Evolutionary conservation across 2,113 vertebrate genomes (phyloP).

Genomic region (Tauraco erythrolophus): DNA sequence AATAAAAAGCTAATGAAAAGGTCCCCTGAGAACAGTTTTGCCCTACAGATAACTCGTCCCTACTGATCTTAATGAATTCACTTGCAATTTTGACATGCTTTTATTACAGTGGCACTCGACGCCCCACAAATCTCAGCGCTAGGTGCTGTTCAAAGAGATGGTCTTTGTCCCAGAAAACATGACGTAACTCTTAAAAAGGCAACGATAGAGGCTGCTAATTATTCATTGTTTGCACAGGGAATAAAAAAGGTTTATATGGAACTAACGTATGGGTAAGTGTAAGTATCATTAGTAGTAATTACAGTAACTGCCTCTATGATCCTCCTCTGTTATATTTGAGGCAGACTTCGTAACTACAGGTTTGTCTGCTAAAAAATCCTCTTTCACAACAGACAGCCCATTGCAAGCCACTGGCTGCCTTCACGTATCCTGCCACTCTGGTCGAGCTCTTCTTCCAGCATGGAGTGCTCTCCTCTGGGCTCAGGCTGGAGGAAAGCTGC

Average conservation of each 20-base stretch:
- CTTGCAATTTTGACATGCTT: background rate
- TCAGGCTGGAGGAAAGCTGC: rapidly evolving
- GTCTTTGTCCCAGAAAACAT: background rate
- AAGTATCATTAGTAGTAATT: slow-evolving; percentile 38
- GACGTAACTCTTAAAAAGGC: background rate
- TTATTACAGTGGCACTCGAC: background rate
- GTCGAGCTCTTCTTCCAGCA: background rate
- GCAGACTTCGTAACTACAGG: slow-evolving; percentile 24
- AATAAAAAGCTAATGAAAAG: background rate
- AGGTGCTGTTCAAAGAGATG: slow-evolving; percentile 29
- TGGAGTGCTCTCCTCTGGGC: background rate
- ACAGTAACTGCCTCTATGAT: slow-evolving; percentile 40
- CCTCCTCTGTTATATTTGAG: slow-evolving; percentile 35
- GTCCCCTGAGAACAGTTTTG: background rate
- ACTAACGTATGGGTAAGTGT: background rate
- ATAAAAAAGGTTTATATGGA: slow-evolving; percentile 18
- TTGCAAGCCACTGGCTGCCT: background rate
- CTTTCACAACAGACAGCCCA: slow-evolving; percentile 25
- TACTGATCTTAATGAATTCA: background rate
- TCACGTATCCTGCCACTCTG: rapidly evolving
- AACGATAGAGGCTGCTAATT: background rate
- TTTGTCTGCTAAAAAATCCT: slow-evolving; percentile 41
- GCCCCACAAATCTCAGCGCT: background rate
- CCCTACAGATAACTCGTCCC: slow-evolving; percentile 9
- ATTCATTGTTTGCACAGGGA: slow-evolving; percentile 33